A percentile compares a stretch with the other conserved stretches of the same genome.
Conservation (phyloP, 2,797 vertebrate species). For the Coreius guichenoti region DNA sequence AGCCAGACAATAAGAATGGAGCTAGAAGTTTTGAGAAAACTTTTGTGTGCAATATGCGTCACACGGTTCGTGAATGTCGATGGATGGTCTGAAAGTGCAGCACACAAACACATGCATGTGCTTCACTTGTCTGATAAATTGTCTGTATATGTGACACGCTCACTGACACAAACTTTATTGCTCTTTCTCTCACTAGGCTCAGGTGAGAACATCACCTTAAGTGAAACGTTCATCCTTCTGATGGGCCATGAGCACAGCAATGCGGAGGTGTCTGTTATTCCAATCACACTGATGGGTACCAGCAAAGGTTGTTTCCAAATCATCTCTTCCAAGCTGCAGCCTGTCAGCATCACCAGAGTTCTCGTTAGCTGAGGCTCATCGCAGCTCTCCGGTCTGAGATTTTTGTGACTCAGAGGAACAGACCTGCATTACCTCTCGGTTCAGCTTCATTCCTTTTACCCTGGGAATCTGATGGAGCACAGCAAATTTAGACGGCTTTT, state of each 20-base stretch:
- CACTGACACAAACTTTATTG: background rate
- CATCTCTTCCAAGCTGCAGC: slow-evolving; percentile 56
- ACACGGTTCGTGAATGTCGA: background rate
- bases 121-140: background rate
- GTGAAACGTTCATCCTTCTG: slow-evolving; percentile 14
- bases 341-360: slow-evolving; percentile 68
- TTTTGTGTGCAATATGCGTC: background rate
- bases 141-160: background rate
- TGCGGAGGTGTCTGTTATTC: background rate
- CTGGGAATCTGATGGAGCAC: background rate
- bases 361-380: slow-evolving; percentile 64
- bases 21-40: too few relatives aligned
- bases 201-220: slow-evolving; percentile 3
- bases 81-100: background rate
- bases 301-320: slow-evolving; percentile 64
- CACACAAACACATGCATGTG: background rate
- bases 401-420: slow-evolving; percentile 14
- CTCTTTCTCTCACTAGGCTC: background rate
- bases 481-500: slow-evolving; percentile 11
- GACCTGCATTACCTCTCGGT: slow-evolving; percentile 8
- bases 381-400: slow-evolving; percentile 34
- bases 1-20: background rate
- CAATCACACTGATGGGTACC: slow-evolving; percentile 66
- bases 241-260: slow-evolving; percentile 14
- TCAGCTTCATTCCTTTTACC: background rate